These are phyloP conservation scores for Drosophila merina DNA, from an alignment of 2,888 invertebrate species.

Conservation along the genomic window DNA sequence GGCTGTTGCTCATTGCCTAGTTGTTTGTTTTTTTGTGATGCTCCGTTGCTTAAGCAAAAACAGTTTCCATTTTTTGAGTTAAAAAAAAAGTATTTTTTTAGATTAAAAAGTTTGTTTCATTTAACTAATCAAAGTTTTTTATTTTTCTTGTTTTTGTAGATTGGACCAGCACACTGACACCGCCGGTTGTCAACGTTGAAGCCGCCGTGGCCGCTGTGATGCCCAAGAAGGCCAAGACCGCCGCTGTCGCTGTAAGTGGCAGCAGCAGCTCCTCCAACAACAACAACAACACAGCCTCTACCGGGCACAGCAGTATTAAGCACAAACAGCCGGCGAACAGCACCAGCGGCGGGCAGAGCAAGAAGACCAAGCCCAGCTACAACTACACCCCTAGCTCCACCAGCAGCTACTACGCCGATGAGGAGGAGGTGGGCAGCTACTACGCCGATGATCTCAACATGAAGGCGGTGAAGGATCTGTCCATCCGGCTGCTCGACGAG, in stretches of 20 bases:
- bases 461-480: slow-evolving; percentile 66
- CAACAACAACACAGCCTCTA: slow-evolving; percentile 21
- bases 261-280: slow-evolving; percentile 20
- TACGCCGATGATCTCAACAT: slow-evolving; percentile 44
- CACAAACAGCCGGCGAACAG: slow-evolving; percentile 60
- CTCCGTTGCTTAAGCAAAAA: not conserved
- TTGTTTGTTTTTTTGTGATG: slow-evolving; percentile 29
- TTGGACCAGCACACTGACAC: slow-evolving; percentile 78
- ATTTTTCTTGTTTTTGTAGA: slow-evolving; percentile 62
- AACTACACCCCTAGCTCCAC: slow-evolving; percentile 5
- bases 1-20: slow-evolving; percentile 43
- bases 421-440: slow-evolving; percentile 28
- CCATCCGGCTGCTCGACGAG: slow-evolving; percentile 74
- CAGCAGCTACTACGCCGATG: slow-evolving; percentile 42
- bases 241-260: slow-evolving; percentile 22
- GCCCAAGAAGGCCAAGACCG: slow-evolving; percentile 56
- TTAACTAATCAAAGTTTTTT: slow-evolving; percentile 51
- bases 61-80: not conserved
- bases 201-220: slow-evolving; percentile 30
- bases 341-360: slow-evolving; percentile 47
- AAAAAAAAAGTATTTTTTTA: not conserved
- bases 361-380: slow-evolving; percentile 68
- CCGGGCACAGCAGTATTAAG: slow-evolving; percentile 65
- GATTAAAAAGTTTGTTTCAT: not conserved
- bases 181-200: slow-evolving; percentile 52